These are phyloP conservation scores for Drosophila mercatorum DNA, from an alignment of 2,888 invertebrate species.

Conservation along the genomic window DNA sequence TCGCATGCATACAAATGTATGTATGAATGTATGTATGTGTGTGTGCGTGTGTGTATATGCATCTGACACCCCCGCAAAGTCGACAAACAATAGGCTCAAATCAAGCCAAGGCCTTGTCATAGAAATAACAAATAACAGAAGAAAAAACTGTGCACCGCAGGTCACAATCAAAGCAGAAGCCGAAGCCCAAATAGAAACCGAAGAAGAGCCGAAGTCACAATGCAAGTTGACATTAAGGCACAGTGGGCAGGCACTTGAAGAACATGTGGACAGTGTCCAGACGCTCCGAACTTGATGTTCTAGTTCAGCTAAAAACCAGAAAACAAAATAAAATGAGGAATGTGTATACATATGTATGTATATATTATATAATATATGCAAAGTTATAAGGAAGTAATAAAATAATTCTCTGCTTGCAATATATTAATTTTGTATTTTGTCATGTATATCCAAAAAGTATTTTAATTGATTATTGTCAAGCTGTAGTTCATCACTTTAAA, in stretches of 20 bases:
- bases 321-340: not conserved
- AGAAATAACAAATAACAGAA: conserved; percentile 18
- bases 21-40: conserved; percentile 3
- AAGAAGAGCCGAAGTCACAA: conserved; percentile 26
- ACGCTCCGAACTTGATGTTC: not conserved
- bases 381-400: not conserved
- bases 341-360: too few species aligned
- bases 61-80: conserved; percentile 32
- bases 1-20: conserved; percentile 18
- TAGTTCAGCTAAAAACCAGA: not conserved
- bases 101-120: conserved; percentile 46
- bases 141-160: conserved; percentile 18
- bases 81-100: conserved; percentile 36
- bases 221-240: conserved; percentile 32
- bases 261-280: conserved; percentile 8
- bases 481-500: too few species aligned
- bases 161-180: conserved; percentile 26
- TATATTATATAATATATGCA: not conserved
- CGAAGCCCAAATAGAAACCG: conserved; percentile 16
- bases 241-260: conserved; percentile 29
- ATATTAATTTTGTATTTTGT: not conserved
- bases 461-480: too few species aligned
- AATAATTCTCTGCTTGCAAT: not conserved
- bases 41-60: conserved; percentile 13
- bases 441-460: too few species aligned